Conservation (phyloP, 2,888 invertebrate genomes). For the Acanthoscelides obtectus region DNA sequence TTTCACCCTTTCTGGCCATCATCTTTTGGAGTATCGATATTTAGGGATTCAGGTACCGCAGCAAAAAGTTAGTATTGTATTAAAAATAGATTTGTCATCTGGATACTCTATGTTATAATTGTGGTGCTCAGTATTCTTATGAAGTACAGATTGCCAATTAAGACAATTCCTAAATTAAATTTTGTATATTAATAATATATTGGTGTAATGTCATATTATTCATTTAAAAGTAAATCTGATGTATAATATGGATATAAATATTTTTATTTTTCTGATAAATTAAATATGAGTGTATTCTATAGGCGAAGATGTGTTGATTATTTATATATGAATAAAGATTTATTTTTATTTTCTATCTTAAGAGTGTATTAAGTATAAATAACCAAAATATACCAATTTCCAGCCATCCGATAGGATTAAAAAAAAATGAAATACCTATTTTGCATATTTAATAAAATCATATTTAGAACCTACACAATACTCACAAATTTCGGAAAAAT, state of each 20-base stretch:
- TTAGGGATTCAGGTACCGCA: no score
- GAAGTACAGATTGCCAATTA: not conserved
- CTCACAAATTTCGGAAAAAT: no score
- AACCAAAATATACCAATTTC: not conserved
- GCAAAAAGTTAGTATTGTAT: no score
- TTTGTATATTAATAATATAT: not conserved
- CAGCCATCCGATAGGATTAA: no score
- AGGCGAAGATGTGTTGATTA: not conserved
- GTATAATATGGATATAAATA: not conserved
- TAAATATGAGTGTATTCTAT: not conserved
- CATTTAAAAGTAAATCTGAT: not conserved
- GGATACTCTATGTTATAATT: not conserved
- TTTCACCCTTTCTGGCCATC: no score
- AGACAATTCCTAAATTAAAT: not conserved
- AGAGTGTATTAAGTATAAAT: not conserved
- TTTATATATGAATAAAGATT: not conserved
- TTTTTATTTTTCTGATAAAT: not conserved
- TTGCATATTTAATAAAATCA: no score
- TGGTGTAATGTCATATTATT: not conserved
- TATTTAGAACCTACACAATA: no score
- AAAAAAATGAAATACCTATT: no score
- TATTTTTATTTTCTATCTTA: not conserved
- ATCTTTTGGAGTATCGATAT: no score
- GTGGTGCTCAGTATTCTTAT: not conserved
- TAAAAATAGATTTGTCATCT: not conserved